Percentiles rank a stretch among this genome's conserved stretches.
Conservation (phyloP, 2,888 invertebrate genomes). For the Thera britannica region DNA sequence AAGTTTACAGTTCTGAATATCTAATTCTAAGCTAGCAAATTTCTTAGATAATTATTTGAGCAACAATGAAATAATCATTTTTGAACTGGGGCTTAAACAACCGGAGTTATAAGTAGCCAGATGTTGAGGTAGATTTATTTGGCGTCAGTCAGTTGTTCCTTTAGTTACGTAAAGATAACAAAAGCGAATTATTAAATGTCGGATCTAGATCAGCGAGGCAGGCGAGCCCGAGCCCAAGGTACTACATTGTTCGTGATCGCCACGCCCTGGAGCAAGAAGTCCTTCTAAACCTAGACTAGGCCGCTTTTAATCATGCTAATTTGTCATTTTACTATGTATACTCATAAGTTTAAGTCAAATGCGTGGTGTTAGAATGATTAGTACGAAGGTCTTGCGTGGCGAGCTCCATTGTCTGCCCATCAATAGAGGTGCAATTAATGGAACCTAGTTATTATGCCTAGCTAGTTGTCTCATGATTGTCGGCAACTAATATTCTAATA, state of each 20-base stretch:
- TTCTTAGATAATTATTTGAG: not conserved
- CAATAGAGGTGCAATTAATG: conserved; percentile 60
- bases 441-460: conserved; percentile 53
- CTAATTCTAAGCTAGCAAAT: not conserved
- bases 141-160: conserved; percentile 51
- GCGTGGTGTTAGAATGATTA: conserved; percentile 58
- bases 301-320: conserved; percentile 69
- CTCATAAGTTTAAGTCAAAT: conserved; percentile 63
- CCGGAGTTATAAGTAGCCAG: conserved; percentile 39
- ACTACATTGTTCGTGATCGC: conserved; percentile 71
- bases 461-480: conserved; percentile 44
- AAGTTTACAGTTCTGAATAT: too few species aligned
- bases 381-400: conserved; percentile 65
- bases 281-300: conserved; percentile 62
- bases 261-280: conserved; percentile 70
- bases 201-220: conserved; percentile 53
- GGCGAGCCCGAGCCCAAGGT: conserved; percentile 44
- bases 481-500: conserved; percentile 50
- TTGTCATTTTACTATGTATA: conserved; percentile 73
- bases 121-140: conserved; percentile 48
- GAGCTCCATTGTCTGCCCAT: conserved; percentile 61
- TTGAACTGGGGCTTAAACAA: conserved; percentile 34
- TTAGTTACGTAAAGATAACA: conserved; percentile 55
- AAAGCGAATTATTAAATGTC: conserved; percentile 63
- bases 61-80: conserved; percentile 12